phyloP scores from a whole-genome alignment of 2,113 vertebrate species.

The Oxygymnocypris stewartii region DNA sequence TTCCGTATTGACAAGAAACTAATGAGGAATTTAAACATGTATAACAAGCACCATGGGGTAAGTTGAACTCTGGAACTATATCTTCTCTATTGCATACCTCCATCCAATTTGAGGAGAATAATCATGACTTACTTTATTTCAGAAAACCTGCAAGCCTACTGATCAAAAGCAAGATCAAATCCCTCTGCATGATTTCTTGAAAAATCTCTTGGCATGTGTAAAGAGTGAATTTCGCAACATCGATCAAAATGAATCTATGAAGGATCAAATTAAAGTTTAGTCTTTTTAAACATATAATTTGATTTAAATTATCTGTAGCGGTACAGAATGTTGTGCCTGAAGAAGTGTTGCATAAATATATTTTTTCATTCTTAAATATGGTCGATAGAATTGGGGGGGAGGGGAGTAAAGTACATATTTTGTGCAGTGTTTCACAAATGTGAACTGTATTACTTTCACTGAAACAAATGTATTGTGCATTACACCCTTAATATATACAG shows the following conservation, averaged over 20 bases:
- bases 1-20: background rate
- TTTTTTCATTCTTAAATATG: background rate
- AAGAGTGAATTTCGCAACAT: accelerated
- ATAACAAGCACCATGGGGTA: accelerated
- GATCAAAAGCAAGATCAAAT: accelerated
- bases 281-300: background rate
- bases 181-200: background rate
- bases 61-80: background rate
- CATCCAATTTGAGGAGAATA: background rate
- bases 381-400: background rate
- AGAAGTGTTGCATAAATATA: background rate
- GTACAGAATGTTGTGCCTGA: background rate
- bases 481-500: background rate
- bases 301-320: background rate
- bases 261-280: background rate
- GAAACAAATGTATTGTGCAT: background rate
- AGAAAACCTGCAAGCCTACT: slow-evolving; percentile 32
- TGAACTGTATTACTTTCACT: background rate
- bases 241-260: slow-evolving; percentile 37
- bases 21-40: accelerated
- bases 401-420: background rate
- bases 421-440: background rate
- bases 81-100: no score
- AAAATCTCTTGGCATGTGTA: background rate
- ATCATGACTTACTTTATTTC: slow-evolving; percentile 6